Base-by-base conservation (phyloP, 2,797 vertebrate genomes). In the Knipowitschia caucasica region DNA sequence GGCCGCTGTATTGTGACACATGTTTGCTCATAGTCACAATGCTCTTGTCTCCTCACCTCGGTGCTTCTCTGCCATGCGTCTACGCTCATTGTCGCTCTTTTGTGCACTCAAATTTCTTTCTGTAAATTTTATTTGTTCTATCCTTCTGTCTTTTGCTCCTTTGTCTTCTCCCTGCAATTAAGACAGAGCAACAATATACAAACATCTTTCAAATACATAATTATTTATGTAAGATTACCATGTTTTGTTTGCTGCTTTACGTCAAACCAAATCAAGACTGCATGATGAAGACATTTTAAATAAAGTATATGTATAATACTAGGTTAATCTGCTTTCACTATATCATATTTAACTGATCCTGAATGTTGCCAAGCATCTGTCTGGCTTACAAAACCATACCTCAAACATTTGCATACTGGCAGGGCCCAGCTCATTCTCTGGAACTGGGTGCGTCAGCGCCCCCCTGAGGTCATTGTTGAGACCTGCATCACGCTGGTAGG, bases 351-450 rank as follows among this genome's bases (percentile, higher is more conserved):
- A 44, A 5, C 25, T 56, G 4, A 2, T 45, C 27, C 12, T 71
- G 24, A 66, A 51, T 21, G 34, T 44, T 38, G 25, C 15, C 7
- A 33, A 59, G 15, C 33, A 51, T 43, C 33, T 20, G 39, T 50
- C 49, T 53, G 11, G 43, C 42, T 18, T 1, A 39, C 10, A 18
- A 1, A 47, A 12, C n/a, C 55, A 50, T 67, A 91, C 90, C 85
- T 88, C 56, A 61, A 92, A 91, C 27, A 84, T 59, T 59, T 82
- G 83, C 89, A 92, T 88, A 56, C 89, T 89, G 36, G 91, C 81
- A 52, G 87, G 84, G 20, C 91, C 90, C 2, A 90, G 67, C 35
- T 84, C 53, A 7, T 55, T 8, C 53, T 82, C 80, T 45, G 77
- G 69, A 61, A 74, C 25, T 11, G 73, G 51, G 73, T 79, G 43